Base-by-base conservation (phyloP, 2,113 vertebrate genomes). In the Phalacrocorax brasilianus region DNA sequence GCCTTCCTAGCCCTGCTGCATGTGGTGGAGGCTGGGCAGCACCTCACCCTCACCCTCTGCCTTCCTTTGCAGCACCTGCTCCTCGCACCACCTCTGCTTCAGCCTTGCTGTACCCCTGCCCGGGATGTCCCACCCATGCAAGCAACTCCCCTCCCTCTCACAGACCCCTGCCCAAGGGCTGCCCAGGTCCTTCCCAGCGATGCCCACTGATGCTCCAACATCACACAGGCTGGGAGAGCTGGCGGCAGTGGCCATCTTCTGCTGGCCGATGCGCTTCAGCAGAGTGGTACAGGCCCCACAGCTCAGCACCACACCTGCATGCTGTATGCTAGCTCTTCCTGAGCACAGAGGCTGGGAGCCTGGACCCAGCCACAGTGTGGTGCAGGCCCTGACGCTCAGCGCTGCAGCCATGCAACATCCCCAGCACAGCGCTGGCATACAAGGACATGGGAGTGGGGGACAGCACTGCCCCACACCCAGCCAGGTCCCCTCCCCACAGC, bases 361-460 rank as follows among this genome's bases (percentile, higher is more conserved):
- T 0, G 0, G 66, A 45, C 6, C 6, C 0, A 0, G n/a, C 5
- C 18, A 11, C 26, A 33, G 28, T 24, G 16, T 0, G 1, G 15
- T 61, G 32, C 63, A 50, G 72, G 23, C 23, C 4, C 22, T 24
- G n/a, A 11, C 3, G 17, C 20, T 49, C n/a, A 11, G 32, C 0
- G 0, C 74, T 50, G 59, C 49, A 75, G 67, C 62, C n/a, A 9
- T 1, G 14, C 14, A 28, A 32, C 21, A 26, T 9, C 11, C 38
- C 24, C 63, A 61, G 68, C 11, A 32, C 0, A 0, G 21, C 6
- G 67, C 49, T 27, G 59, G 28, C 27, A 33, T 2, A 38, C 22
- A 14, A 40, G 42, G 55, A 85, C 1, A 0, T 0, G 0, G 30
- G 11, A 62, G 5, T 1, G 0, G 32, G 74, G 61, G 28, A 52